Percentiles rank a stretch among this genome's conserved stretches.
Evolutionary conservation across 2,888 invertebrate genomes (phyloP).

Genomic region (Nemoura dubitans): DNA sequence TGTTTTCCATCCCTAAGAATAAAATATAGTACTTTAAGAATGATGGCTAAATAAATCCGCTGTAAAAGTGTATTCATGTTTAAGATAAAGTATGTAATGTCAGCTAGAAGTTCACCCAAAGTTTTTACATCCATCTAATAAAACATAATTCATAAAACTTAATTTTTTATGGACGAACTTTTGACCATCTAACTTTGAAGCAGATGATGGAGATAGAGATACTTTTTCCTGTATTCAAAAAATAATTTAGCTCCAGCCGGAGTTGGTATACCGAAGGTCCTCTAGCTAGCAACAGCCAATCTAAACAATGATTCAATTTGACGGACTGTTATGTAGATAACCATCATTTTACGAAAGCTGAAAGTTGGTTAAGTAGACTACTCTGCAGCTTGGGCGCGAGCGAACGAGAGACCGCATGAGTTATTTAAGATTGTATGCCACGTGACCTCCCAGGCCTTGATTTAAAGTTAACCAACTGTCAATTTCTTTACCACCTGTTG

Average conservation of each 20-base stretch:
- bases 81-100: neutral
- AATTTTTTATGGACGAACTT: neutral
- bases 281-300: no score
- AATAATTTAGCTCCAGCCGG: neutral
- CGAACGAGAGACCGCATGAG: no score
- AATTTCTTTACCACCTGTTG: no score
- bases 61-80: neutral
- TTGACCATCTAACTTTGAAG: conserved; percentile 7
- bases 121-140: neutral
- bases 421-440: no score
- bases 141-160: neutral
- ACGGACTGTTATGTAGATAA: no score
- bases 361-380: no score
- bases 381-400: no score
- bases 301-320: no score
- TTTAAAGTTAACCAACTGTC: no score
- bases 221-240: neutral
- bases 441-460: no score
- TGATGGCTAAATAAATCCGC: neutral
- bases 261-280: neutral
- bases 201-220: neutral
- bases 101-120: neutral
- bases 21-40: neutral
- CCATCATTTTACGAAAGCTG: no score
- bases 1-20: neutral